Evolutionary conservation across 2,797 vertebrate genomes (phyloP).

Genomic region (Apodemus agrarius): DNA sequence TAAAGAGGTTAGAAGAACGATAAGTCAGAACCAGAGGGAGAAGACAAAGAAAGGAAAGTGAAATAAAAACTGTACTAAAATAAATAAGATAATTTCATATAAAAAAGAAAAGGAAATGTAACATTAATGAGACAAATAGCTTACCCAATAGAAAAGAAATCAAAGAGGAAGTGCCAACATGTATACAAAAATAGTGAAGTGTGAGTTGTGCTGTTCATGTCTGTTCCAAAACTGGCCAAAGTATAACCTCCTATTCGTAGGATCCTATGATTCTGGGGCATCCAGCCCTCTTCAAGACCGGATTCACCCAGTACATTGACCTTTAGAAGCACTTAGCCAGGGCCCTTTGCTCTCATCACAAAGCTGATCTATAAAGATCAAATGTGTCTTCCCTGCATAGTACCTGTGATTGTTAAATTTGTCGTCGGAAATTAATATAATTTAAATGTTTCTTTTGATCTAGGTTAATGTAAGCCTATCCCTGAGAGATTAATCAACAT

Average conservation of each 20-base stretch:
- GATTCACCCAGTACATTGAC: not conserved
- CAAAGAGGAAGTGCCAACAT: not conserved
- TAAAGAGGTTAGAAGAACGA: not conserved
- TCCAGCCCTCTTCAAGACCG: not conserved
- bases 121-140: not conserved
- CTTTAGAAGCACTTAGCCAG: not conserved
- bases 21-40: not conserved
- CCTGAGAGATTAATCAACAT: constrained; percentile 21
- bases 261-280: too few species aligned
- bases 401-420: not conserved
- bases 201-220: not conserved
- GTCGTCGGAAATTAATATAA: constrained; percentile 55
- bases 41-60: not conserved
- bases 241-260: not conserved
- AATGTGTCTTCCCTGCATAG: not conserved
- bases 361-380: constrained; percentile 46
- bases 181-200: not conserved
- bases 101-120: not conserved
- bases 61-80: not conserved
- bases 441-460: constrained; percentile 52
- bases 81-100: not conserved
- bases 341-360: not conserved
- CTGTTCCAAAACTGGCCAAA: not conserved
- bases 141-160: not conserved
- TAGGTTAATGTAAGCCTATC: constrained; percentile 49